Evolutionary conservation across 2,797 vertebrate genomes (phyloP).

Genomic region (Cephalopachus bancanus): DNA sequence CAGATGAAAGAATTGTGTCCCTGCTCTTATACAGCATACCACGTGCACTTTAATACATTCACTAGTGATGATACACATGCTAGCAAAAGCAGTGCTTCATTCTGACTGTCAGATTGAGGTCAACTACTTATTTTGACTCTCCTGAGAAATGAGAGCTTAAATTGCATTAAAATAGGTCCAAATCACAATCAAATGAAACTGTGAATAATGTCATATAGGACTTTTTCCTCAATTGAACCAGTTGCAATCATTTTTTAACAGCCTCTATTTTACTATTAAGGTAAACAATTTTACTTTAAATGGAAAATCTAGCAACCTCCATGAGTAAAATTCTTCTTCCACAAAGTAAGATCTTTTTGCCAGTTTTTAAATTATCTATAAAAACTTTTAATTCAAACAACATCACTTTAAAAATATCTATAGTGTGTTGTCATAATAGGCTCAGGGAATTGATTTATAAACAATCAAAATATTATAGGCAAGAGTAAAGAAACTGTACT

Average conservation of each 20-base stretch:
- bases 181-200: conserved; percentile 63
- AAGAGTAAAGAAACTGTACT: conserved; percentile 62
- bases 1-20: neutral
- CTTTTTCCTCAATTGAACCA: conserved; percentile 8
- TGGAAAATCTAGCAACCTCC: conserved; percentile 29
- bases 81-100: conserved; percentile 53
- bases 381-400: conserved; percentile 47
- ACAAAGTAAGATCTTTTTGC: conserved; percentile 46
- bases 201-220: neutral
- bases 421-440: neutral
- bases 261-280: conserved; percentile 34
- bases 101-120: conserved; percentile 57
- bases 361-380: conserved; percentile 4
- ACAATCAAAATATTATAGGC: conserved; percentile 33
- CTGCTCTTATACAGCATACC: neutral
- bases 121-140: conserved; percentile 52
- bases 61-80: neutral
- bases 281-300: conserved; percentile 52
- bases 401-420: neutral
- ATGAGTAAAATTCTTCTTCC: conserved; percentile 54
- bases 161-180: conserved; percentile 32
- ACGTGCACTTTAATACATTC: neutral
- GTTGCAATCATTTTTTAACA: conserved; percentile 34
- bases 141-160: conserved; percentile 42
- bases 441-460: conserved; percentile 36